Conservation (phyloP, 2,797 vertebrate genomes). For the Dallia pectoralis region DNA sequence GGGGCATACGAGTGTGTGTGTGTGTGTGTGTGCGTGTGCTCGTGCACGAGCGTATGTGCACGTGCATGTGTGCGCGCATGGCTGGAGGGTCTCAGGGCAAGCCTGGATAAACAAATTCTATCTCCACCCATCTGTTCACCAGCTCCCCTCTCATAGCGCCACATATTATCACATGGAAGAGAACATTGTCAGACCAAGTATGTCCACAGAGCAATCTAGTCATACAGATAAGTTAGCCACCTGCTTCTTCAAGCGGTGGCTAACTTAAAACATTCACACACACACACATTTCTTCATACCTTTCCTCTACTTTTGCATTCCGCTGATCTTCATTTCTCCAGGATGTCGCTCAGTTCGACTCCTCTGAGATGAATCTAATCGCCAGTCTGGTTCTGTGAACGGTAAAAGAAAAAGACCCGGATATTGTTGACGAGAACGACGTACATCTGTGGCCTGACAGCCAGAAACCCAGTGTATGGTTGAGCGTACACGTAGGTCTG, state of each 20-base stretch:
- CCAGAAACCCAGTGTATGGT: conserved; percentile 5
- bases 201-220: conserved; percentile 20
- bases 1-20: conserved; percentile 17
- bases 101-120: conserved; percentile 67
- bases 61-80: conserved; percentile 33
- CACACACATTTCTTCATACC: conserved; percentile 35
- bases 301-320: conserved; percentile 44
- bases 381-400: conserved; percentile 19
- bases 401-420: not conserved
- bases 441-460: not conserved
- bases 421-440: not conserved
- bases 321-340: conserved; percentile 44
- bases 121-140: conserved; percentile 67
- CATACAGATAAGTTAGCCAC: conserved; percentile 50
- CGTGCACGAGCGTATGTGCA: conserved; percentile 22
- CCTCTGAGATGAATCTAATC: conserved; percentile 39
- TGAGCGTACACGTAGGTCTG: conserved; percentile 24
- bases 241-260: conserved; percentile 58
- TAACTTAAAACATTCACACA: conserved; percentile 43
- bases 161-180: conserved; percentile 52
- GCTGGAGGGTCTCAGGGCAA: conserved; percentile 72
- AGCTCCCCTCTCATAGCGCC: conserved; percentile 58
- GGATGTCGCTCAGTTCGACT: conserved; percentile 51
- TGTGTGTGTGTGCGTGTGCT: conserved; percentile 33
- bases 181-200: conserved; percentile 43